phyloP scores from a whole-genome alignment of 1,140 invertebrate species.

The Lepidurus packardi region DNA sequence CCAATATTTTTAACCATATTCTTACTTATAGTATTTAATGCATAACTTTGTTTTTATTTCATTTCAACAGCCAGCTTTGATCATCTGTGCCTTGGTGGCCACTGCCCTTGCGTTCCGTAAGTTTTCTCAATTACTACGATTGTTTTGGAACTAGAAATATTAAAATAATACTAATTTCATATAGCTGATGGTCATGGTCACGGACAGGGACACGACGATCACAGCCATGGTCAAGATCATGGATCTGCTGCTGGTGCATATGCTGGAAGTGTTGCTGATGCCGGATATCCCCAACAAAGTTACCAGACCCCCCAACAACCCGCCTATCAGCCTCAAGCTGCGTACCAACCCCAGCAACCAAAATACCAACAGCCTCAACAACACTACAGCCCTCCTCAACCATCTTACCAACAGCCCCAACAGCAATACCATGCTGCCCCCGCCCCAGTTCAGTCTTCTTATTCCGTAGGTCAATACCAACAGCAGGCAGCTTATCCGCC shows the following conservation, averaged over 20 bases:
- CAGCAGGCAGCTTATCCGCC: neutral
- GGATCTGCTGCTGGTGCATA: neutral
- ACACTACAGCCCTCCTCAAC: neutral
- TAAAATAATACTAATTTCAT: neutral
- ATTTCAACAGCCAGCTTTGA: neutral
- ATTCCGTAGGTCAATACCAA: neutral
- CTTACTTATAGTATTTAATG: neutral
- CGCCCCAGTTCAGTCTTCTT: neutral
- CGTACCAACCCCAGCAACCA: neutral
- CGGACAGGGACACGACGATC: neutral
- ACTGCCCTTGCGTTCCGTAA: neutral
- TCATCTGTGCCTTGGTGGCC: neutral
- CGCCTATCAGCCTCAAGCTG: neutral
- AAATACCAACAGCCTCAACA: constrained; percentile 5
- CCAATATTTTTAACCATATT: neutral
- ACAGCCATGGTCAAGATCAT: neutral
- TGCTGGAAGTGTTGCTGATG: neutral
- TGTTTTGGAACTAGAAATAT: neutral
- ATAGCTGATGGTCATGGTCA: constrained; percentile 11
- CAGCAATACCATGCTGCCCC: constrained; percentile 5
- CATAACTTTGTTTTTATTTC: neutral
- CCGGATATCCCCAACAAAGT: neutral
- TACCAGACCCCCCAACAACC: neutral
- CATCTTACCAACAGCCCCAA: neutral
- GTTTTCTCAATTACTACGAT: neutral